Evolutionary conservation across 1,140 invertebrate genomes (phyloP).

Genomic region (Ectropis grisescens): DNA sequence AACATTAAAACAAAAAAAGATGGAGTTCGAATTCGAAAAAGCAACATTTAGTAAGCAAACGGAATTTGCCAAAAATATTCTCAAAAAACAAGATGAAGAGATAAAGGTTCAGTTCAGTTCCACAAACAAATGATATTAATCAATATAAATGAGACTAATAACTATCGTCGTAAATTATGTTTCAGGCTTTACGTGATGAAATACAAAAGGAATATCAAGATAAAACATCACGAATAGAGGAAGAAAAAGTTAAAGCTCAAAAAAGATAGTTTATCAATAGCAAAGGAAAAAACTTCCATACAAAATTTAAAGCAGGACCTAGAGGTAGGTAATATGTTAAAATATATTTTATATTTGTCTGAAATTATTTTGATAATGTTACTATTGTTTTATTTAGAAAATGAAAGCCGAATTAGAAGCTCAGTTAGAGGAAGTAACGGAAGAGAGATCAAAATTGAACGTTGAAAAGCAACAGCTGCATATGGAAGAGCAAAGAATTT

Average conservation of each 20-base stretch:
- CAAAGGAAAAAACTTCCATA: slow-evolving; percentile 52
- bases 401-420: slow-evolving; percentile 53
- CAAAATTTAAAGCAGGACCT: slow-evolving; percentile 47
- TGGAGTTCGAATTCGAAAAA: slow-evolving; percentile 64
- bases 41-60: slow-evolving; percentile 59
- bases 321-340: too few species aligned
- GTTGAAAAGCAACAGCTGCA: slow-evolving; percentile 53
- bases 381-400: slow-evolving; percentile 33
- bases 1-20: slow-evolving; percentile 49
- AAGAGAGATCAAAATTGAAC: slow-evolving; percentile 46
- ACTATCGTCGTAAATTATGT: neutral
- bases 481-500: slow-evolving; percentile 51
- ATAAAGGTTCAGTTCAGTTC: slow-evolving; percentile 42
- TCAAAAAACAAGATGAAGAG: slow-evolving; percentile 60
- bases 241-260: slow-evolving; percentile 38
- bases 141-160: too few species aligned
- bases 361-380: too few species aligned
- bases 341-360: too few species aligned
- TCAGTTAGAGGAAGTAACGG: slow-evolving; percentile 49
- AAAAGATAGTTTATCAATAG: slow-evolving; percentile 38
- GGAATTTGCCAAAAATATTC: slow-evolving; percentile 57
- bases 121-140: too few species aligned
- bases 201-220: slow-evolving; percentile 55
- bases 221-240: slow-evolving; percentile 47
- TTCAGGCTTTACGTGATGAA: slow-evolving; percentile 46